phyloP scores from a whole-genome alignment of 2,888 invertebrate species.

The Phragmatobia fuliginosa region DNA sequence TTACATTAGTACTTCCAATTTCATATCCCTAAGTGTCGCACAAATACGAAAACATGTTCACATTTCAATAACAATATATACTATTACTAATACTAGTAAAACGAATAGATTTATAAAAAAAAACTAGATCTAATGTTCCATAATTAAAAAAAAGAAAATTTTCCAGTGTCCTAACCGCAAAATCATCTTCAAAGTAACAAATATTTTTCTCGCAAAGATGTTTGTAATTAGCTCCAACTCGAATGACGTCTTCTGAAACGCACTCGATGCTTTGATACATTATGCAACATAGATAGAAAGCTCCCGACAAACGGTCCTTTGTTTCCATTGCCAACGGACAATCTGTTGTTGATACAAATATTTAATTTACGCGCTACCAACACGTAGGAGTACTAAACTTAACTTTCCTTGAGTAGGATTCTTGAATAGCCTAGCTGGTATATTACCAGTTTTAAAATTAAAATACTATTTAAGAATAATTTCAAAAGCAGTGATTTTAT shows the following conservation, averaged over 20 bases:
- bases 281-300: slow-evolving; percentile 26
- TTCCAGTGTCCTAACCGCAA: not conserved
- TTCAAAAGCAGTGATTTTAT: not conserved
- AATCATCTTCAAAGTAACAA: not conserved
- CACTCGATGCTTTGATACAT: slow-evolving; percentile 22
- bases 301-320: slow-evolving; percentile 23
- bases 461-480: not conserved
- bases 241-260: slow-evolving; percentile 11
- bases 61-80: not conserved
- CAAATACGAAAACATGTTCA: not conserved
- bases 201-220: not conserved
- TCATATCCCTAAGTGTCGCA: not conserved
- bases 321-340: slow-evolving; percentile 20
- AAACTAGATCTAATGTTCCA: not conserved
- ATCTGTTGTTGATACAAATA: slow-evolving; percentile 25
- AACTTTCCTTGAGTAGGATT: not conserved
- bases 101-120: not conserved
- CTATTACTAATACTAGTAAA: no score
- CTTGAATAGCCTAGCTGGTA: not conserved
- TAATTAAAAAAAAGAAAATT: no score
- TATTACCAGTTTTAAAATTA: not conserved
- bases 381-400: no score
- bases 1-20: not conserved
- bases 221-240: not conserved
- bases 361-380: slow-evolving; percentile 25